These are phyloP conservation scores for Trididemnum clinides DNA, from an alignment of 23 tunicate genomes.

Conservation along the genomic window DNA sequence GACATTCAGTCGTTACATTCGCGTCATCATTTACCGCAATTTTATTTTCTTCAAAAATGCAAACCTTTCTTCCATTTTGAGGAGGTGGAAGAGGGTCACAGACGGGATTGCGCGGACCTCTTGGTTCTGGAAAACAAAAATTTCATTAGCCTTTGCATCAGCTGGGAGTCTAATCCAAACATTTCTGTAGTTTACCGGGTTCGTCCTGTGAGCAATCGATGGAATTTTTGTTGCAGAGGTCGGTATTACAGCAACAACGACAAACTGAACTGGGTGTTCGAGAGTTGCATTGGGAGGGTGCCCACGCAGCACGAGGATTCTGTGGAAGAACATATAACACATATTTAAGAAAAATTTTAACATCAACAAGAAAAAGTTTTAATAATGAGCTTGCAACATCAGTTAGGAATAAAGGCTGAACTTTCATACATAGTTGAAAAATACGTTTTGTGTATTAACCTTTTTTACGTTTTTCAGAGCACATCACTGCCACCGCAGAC, in stretches of 20 bases:
- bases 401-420: too few relatives aligned
- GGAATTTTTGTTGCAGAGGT: conserved; percentile 10
- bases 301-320: conserved; percentile 46
- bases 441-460: too few relatives aligned
- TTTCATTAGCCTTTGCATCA: too few relatives aligned
- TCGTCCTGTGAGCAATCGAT: background rate
- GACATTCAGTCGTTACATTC: conserved; percentile 1
- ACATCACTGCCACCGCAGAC: too few relatives aligned
- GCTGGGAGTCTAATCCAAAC: too few relatives aligned
- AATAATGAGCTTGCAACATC: too few relatives aligned
- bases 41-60: background rate
- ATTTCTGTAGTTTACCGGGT: too few relatives aligned
- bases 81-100: background rate
- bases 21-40: background rate
- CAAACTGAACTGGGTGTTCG: conserved; percentile 23
- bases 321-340: background rate
- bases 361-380: too few relatives aligned
- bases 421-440: too few relatives aligned
- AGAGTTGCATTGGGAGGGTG: conserved; percentile 36
- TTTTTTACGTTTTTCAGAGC: too few relatives aligned
- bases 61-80: background rate
- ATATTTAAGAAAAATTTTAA: too few relatives aligned
- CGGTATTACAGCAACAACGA: conserved; percentile 36
- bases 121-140: background rate
- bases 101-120: background rate